Evolutionary conservation across 2,797 vertebrate species (phyloP).

Genomic region (Pseudochaenichthys georgianus): DNA sequence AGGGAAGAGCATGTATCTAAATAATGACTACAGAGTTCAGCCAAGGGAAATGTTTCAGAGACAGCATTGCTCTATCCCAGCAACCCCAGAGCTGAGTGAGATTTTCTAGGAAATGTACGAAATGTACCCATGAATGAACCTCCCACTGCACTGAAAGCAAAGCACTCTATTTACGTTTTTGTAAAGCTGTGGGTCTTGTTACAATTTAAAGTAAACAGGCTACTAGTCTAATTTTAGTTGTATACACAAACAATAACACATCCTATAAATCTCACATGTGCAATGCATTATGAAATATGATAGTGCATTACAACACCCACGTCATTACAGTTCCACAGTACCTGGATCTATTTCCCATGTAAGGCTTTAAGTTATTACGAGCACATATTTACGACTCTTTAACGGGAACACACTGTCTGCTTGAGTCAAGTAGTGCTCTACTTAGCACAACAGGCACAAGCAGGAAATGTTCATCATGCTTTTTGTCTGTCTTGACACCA

Average conservation of each 20-base stretch:
- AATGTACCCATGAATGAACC: slow-evolving; percentile 57
- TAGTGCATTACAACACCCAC: slow-evolving; percentile 1
- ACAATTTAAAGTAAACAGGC: slow-evolving; percentile 38
- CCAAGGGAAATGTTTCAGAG: background rate
- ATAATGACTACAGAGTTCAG: slow-evolving; percentile 17
- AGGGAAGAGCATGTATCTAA: slow-evolving; percentile 1
- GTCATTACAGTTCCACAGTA: background rate
- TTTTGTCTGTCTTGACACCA: slow-evolving; percentile 10
- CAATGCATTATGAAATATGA: background rate
- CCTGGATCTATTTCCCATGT: background rate
- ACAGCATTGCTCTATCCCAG: slow-evolving; percentile 38
- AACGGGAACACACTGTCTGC: background rate
- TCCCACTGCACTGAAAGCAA: slow-evolving; percentile 20
- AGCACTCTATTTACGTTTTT: background rate
- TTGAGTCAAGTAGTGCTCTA: background rate
- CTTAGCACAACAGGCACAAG: slow-evolving; percentile 17
- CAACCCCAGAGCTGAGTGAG: slow-evolving; percentile 36
- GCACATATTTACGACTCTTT: slow-evolving; percentile 8
- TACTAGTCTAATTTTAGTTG: background rate
- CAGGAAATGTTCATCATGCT: background rate
- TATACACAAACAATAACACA: background rate
- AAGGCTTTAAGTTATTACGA: slow-evolving; percentile 14
- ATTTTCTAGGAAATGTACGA: slow-evolving; percentile 75
- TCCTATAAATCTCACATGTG: background rate
- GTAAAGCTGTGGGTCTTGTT: slow-evolving; percentile 51